Evolutionary conservation across 2,113 vertebrate species (phyloP).

Genomic region (Pseudolaguvia tuberculata): DNA sequence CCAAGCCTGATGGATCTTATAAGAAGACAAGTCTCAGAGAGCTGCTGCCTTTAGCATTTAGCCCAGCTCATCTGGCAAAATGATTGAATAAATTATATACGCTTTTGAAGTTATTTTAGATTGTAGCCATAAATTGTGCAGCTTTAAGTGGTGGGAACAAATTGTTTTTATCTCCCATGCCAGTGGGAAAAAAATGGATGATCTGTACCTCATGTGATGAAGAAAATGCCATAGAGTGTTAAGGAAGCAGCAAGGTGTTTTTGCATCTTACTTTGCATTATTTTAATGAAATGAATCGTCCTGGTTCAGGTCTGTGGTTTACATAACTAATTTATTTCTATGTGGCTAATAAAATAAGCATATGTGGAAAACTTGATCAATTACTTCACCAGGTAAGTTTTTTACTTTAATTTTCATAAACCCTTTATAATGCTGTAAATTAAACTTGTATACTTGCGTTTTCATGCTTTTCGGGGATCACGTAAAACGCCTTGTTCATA

Average conservation of each 20-base stretch:
- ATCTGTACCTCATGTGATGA: neutral
- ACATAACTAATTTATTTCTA: neutral
- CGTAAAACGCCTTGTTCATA: neutral
- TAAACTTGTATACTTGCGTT: neutral
- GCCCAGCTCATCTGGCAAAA: constrained; percentile 71
- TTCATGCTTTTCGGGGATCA: neutral
- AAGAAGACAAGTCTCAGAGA: constrained; percentile 76
- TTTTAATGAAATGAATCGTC: neutral
- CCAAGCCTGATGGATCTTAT: constrained; percentile 78
- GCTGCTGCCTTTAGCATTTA: constrained; percentile 79
- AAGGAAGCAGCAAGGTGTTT: neutral
- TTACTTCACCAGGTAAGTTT: no score
- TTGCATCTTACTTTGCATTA: neutral
- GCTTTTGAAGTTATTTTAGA: neutral
- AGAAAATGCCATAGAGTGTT: neutral
- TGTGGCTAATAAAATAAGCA: neutral
- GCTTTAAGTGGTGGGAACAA: neutral
- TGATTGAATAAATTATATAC: neutral
- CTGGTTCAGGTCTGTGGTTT: neutral
- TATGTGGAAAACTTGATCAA: no score
- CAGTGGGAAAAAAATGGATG: no score
- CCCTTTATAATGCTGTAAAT: neutral
- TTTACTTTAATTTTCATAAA: no score
- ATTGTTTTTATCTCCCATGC: neutral
- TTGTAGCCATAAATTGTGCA: neutral